Evolutionary conservation across 1,140 invertebrate genomes (phyloP), one percentile per base, ranked within the genome.

Genomic region (Ptiloglossa arizonensis): DNA sequence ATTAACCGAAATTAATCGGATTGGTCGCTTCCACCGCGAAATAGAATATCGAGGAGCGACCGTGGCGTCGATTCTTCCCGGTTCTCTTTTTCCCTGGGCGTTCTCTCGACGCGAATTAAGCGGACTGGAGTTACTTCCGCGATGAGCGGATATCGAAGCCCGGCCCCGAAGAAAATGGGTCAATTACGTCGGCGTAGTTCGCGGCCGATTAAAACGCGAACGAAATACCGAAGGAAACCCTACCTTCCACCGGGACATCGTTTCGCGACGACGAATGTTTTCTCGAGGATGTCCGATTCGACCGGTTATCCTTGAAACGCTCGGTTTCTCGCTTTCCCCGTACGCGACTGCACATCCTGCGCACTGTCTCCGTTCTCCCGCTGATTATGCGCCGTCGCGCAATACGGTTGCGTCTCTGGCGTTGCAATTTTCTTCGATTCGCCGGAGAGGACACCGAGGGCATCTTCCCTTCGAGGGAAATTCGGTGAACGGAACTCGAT

Each of bases 231-330:
- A 24, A 22, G 13, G 9, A 32, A 5, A 46, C 13, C 22, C 50
- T 5, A 24, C 50, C 22, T 11, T 24, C 11, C 24, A 56, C 13
- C 52, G 24, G 19, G 52, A 56, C 11, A 56, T 29, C 52, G 38
- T 13, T 0, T 35, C 6, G 32, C 32, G 6, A 41, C 46, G 68
- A 48, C 27, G 22, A 59, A 71, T 59, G 29, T 75, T 75, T 57
- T 66, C 50, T 38, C 32, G 15, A 46, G 48, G 52, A 75, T 75
- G 63, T 38, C 63, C 52, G 52, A 56, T 66, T 56, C 62, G 24
- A 75, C 62, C 35, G 35, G 62, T 67, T 66, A 74, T 74, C 72
- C 63, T 75, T 68, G 72, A 68, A 46, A 67, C 63, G 24, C 27
- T 46, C 46, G 46, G 22, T 59, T 62, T 29, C 24, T 6, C 13